Conservation (phyloP, 2,797 vertebrate species). For the Rhabdophis nuchalis region DNA sequence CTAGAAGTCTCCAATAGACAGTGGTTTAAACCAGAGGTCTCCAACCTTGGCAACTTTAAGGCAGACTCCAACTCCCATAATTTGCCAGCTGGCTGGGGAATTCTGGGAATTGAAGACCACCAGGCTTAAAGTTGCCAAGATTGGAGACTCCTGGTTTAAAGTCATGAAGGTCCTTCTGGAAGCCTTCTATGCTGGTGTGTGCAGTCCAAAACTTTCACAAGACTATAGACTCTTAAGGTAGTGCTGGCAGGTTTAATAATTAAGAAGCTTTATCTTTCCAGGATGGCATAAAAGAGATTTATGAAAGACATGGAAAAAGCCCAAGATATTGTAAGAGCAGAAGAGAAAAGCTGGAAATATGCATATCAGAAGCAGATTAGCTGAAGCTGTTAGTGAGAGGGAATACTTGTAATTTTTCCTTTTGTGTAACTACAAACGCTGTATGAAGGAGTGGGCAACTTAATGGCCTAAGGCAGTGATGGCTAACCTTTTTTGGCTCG, state of each 20-base stretch:
- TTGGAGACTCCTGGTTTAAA: not conserved
- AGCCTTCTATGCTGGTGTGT: not conserved
- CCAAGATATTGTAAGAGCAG: not conserved
- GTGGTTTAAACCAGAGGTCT: no score
- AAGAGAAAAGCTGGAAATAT: not conserved
- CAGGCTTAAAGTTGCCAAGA: no score
- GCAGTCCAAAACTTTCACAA: not conserved
- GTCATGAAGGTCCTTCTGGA: not conserved
- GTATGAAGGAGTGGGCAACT: not conserved
- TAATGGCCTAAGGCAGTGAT: not conserved
- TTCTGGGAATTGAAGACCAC: no score
- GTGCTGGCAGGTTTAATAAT: not conserved
- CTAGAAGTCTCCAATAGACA: no score
- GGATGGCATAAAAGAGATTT: not conserved
- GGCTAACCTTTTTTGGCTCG: no score
- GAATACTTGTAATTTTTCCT: not conserved
- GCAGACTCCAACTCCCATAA: no score
- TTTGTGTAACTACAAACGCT: not conserved
- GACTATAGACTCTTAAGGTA: not conserved
- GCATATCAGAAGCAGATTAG: not conserved
- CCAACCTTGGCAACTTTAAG: no score
- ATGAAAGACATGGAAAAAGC: not conserved
- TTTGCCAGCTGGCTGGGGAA: no score
- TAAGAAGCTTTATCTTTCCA: not conserved
- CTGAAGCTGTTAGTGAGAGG: not conserved